Evolutionary conservation across 2,797 vertebrate species (phyloP).

Genomic region (Morus bassanus): DNA sequence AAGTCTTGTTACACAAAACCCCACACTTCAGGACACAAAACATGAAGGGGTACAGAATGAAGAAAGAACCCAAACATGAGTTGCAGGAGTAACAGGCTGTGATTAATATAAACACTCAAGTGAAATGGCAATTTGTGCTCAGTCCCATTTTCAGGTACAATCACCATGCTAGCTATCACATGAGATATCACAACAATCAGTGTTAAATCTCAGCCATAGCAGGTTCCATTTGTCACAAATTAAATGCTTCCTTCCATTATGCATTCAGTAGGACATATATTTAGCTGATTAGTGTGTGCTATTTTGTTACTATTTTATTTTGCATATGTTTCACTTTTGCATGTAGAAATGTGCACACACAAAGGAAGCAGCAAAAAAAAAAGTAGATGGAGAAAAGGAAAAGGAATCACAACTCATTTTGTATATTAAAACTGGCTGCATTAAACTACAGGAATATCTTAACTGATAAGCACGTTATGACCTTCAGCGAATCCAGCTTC

Average conservation of each 20-base stretch:
- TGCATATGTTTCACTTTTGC: background rate
- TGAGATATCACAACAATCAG: background rate
- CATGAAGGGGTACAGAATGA: background rate
- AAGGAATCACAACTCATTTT: background rate
- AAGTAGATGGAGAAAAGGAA: background rate
- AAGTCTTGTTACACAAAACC: background rate
- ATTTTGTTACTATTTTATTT: background rate
- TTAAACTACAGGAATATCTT: background rate
- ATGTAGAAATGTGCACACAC: background rate
- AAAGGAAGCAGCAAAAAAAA: background rate
- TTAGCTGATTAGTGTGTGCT: background rate
- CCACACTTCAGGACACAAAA: background rate
- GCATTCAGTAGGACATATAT: background rate
- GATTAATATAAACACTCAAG: background rate
- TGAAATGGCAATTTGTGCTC: background rate
- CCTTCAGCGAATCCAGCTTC: slow-evolving; percentile 4
- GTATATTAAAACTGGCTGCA: background rate
- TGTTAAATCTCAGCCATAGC: background rate
- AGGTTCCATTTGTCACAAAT: background rate
- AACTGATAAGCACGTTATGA: background rate
- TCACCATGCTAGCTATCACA: background rate
- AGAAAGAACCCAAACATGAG: background rate
- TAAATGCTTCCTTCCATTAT: background rate
- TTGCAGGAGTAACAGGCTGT: background rate
- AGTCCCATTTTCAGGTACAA: background rate